These are phyloP conservation scores for Dryobates pubescens DNA, from an alignment of 2,797 vertebrate species.

Conservation along the genomic window DNA sequence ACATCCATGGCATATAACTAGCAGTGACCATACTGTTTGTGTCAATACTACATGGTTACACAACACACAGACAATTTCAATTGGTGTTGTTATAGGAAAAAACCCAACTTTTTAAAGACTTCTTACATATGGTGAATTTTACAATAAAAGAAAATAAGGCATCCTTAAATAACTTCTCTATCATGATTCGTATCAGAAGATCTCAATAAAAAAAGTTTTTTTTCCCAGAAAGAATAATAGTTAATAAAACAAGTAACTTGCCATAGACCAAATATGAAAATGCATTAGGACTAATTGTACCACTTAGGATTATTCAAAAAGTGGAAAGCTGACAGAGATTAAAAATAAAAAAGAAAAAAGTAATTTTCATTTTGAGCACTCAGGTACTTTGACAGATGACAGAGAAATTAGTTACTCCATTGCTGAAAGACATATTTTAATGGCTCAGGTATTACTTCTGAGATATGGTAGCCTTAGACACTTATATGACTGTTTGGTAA, in stretches of 20 bases:
- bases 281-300: background rate
- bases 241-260: background rate
- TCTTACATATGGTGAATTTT: background rate
- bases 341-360: background rate
- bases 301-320: background rate
- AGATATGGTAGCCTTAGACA: background rate
- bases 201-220: background rate
- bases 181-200: background rate
- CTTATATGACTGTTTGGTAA: background rate
- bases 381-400: background rate
- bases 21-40: background rate
- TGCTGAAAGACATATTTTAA: background rate
- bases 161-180: background rate
- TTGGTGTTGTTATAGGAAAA: background rate
- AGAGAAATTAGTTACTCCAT: background rate
- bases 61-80: rapidly evolving
- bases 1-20: background rate
- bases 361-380: background rate
- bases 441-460: background rate
- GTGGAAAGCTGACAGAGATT: background rate
- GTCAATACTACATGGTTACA: background rate
- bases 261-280: background rate
- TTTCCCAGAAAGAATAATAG: background rate
- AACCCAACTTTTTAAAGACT: background rate
- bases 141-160: background rate